Evolutionary conservation across 2,888 invertebrate species (phyloP).

Genomic region (Drosophila seclusa): DNA sequence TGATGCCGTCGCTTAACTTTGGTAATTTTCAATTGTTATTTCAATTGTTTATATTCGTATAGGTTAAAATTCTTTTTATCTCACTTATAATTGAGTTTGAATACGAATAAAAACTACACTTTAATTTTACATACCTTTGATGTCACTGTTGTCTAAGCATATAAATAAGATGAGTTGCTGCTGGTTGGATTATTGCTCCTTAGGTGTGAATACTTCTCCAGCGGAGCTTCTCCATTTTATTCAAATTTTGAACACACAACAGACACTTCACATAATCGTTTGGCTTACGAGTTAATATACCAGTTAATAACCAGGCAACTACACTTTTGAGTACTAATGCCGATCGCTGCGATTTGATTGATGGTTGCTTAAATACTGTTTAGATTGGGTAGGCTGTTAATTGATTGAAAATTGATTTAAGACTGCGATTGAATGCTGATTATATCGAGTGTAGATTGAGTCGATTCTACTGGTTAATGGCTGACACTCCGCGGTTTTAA

Average conservation of each 20-base stretch:
- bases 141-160: not conserved
- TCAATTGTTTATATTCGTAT: not conserved
- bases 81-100: not conserved
- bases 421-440: conserved; percentile 49
- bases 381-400: conserved; percentile 39
- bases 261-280: conserved; percentile 13
- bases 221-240: conserved; percentile 50
- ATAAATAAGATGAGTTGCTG: not conserved
- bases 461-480: conserved; percentile 72
- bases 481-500: conserved; percentile 81
- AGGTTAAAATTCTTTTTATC: fast-evolving
- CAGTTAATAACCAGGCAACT: not conserved
- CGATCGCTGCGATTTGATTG: conserved; percentile 4
- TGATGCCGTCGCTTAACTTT: not conserved
- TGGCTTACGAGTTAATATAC: conserved; percentile 1
- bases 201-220: conserved; percentile 20
- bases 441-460: conserved; percentile 54
- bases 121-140: conserved; percentile 20
- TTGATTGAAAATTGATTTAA: conserved; percentile 40
- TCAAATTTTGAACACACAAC: conserved; percentile 15
- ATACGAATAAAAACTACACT: not conserved
- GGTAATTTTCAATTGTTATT: not conserved
- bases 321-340: not conserved
- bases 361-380: conserved; percentile 21
- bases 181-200: conserved; percentile 2